These are phyloP conservation scores for Acanthurus lineatus DNA, from an alignment of 2,797 vertebrate genomes.

Conservation along the genomic window DNA sequence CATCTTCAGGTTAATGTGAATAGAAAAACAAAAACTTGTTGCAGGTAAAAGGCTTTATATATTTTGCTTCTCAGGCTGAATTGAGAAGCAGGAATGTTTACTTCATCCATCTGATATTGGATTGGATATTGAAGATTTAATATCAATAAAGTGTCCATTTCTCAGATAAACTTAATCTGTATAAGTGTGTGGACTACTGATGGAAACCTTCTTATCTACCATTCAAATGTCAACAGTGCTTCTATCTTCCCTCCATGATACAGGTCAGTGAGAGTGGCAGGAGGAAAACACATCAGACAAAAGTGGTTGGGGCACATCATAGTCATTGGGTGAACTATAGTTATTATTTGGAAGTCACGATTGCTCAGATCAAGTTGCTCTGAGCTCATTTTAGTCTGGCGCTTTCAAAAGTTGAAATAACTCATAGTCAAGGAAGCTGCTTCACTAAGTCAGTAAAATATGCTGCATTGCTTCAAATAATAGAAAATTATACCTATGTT, in stretches of 20 bases:
- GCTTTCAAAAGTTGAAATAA: slow-evolving; percentile 3
- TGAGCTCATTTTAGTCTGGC: background rate
- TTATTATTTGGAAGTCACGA: background rate
- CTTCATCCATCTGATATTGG: background rate
- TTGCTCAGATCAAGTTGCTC: slow-evolving; percentile 9
- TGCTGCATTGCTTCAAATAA: too few species aligned
- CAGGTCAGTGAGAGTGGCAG: background rate
- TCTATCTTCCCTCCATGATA: background rate
- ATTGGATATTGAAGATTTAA: slow-evolving; percentile 10
- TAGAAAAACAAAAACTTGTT: slow-evolving; percentile 8
- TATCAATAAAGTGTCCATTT: background rate
- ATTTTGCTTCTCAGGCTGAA: slow-evolving; percentile 6
- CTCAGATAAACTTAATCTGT: background rate
- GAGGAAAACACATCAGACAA: background rate
- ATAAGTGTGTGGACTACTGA: background rate
- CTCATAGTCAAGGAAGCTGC: background rate
- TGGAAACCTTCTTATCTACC: background rate
- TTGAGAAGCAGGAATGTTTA: background rate
- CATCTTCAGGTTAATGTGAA: background rate
- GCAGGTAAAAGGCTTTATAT: background rate
- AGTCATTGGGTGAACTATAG: background rate
- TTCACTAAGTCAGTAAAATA: too few species aligned
- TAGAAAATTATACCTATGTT: too few species aligned
- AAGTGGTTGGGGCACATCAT: background rate
- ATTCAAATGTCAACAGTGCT: background rate